Evolutionary conservation across 2,113 vertebrate genomes (phyloP).

Genomic region (Atherinomorus stipes): DNA sequence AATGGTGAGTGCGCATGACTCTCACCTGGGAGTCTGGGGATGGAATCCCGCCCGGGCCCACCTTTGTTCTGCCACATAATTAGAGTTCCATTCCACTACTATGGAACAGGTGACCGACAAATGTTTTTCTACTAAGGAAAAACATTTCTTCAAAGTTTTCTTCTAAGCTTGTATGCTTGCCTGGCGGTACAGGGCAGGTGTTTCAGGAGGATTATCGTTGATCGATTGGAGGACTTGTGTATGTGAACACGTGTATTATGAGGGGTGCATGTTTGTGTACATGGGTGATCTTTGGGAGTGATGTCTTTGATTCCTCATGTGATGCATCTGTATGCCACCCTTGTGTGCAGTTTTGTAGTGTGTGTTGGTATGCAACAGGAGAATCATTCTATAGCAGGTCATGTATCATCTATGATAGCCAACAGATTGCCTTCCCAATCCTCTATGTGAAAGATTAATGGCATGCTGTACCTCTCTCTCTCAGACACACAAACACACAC

Average conservation of each 20-base stretch:
- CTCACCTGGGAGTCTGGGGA: no score
- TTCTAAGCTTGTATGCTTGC: no score
- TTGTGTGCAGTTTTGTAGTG: background rate
- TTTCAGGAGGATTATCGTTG: no score
- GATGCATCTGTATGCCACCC: background rate
- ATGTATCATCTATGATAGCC: constrained; percentile 82
- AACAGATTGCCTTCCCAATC: constrained; percentile 77
- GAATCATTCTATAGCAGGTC: constrained; percentile 61
- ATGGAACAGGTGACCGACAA: no score
- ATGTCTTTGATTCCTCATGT: constrained; percentile 23
- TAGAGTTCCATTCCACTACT: no score
- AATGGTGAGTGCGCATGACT: no score
- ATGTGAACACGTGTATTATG: background rate
- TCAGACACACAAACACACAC: background rate
- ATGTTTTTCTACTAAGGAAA: no score
- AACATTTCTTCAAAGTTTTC: no score
- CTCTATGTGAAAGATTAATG: constrained; percentile 79
- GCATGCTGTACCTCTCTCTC: constrained; percentile 42
- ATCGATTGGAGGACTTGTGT: background rate
- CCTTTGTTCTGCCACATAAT: no score
- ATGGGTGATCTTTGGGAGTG: constrained; percentile 28
- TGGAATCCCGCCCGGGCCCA: no score
- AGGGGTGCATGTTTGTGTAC: background rate
- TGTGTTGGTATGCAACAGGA: constrained; percentile 77
- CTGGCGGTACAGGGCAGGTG: no score